Base-by-base conservation (phyloP, 2,113 vertebrate genomes). In the Mesembrinibis cayennensis region DNA sequence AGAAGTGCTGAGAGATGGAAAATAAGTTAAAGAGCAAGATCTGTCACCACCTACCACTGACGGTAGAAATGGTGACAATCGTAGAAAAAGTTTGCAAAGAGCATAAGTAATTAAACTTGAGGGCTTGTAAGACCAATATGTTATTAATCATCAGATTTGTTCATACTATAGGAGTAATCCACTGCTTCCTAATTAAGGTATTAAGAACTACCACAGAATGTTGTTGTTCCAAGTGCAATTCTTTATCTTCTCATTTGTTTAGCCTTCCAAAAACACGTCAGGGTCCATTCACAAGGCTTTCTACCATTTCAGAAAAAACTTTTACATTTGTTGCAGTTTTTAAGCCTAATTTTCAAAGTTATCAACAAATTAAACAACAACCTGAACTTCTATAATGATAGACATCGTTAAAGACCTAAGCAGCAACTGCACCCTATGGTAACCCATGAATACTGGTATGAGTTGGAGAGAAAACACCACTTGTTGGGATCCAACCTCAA, bases 311-410 rank as follows among this genome's bases (percentile, higher is more conserved):
- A 76, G 47, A 85, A 80, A 74, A 74, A 66, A 25, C 16, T 44
- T 22, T 6, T 1, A 25, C 16, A 38, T 22, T 6, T 1, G 0
- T 5, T 65, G 27, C 8, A 34, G 19, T 19, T 80, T 92, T 81
- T 52, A 83, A 40, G n/a, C 11, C 23, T 66, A 17, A 84, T 72
- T 91, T 88, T 63, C 47, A 67, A 84, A n/a, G 19, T 45, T 80
- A 77, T 62, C 18, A 67, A 42, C 25, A 84, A 88, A 89, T 61
- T 10, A 72, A 85, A 61, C 15, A 53, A 55, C 36, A 15, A 40
- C 10, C 19, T 79, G 34, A 79, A 59, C 17, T 70, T 65, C n/a
- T 44, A 2, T 59, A 56, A 67, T 1, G 1, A 59, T 1, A 72
- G 52, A 66, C 14, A 50, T 12, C n/a, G 25, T 22, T 80, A 50